Conservation (phyloP, 2,113 vertebrate species). For the Cathartes aura region DNA sequence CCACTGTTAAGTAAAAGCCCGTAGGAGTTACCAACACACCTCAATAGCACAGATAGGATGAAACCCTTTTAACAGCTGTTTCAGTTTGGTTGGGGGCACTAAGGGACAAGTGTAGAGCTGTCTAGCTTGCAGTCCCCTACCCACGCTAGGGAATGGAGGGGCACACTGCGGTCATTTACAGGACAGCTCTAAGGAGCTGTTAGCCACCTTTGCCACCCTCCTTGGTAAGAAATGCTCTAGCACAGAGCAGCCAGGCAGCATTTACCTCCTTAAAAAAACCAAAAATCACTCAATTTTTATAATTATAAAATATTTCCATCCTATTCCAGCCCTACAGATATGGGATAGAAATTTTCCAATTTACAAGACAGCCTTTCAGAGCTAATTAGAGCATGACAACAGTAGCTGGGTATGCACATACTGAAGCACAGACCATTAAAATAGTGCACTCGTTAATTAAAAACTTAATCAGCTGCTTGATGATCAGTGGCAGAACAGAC, state of each 20-base stretch:
- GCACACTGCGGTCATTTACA: neutral
- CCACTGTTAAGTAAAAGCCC: neutral
- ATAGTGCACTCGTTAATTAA: neutral
- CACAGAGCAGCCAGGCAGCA: neutral
- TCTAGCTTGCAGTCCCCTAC: neutral
- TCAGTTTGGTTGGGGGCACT: neutral
- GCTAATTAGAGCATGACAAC: neutral
- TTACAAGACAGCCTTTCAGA: neutral
- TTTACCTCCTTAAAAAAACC: neutral
- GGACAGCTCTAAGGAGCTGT: neutral
- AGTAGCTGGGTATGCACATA: no score
- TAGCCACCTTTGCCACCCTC: neutral
- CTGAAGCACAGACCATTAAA: neutral
- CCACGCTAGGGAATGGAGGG: neutral
- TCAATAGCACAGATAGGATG: no score
- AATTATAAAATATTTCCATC: no score
- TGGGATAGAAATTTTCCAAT: neutral
- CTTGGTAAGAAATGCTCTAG: neutral
- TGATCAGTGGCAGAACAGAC: neutral
- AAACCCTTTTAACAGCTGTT: neutral
- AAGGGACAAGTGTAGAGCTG: neutral
- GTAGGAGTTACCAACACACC: fast-evolving
- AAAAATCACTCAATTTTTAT: neutral
- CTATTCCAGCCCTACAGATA: neutral
- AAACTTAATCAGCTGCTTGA: neutral